Base-by-base conservation (phyloP, 1,140 invertebrate genomes). In the Bactericera cockerelli region DNA sequence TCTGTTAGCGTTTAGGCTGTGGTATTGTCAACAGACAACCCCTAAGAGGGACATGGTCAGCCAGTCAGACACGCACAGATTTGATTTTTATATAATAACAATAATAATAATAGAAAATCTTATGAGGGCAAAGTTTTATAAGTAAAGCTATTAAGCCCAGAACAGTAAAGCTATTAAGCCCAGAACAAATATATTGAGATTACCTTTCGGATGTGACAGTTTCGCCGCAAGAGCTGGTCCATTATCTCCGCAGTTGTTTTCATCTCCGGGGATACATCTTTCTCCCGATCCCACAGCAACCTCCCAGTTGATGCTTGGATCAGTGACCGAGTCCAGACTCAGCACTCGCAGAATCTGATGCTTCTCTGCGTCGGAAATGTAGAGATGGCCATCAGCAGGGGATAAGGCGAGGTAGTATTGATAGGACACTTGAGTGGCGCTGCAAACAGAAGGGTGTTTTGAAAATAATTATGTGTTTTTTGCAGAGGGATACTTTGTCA, bases 391-490 rank as follows among this genome's bases (percentile, higher is more conserved):
- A 71, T 97, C 92, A 6, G 92, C 89, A 36, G 93, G 93, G 14
- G 92, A 96, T 33, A 97, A 86, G 26, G 89, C 90, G 65, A 98
- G 77, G 71, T 93, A 94, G 67, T 97, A 97, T 69, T 95, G 87
- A 72, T 95, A 93, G 22, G 90, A 88, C 2, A 93, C 88, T 77
- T 93, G 89, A 0, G 89, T 92, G 13, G 88, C 83, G 69, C 88
- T 91, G 71, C 42, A 79, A 79, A 62, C 63, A 59, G 63, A 62
- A 67, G 65, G 24, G 38, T n/a, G n/a, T n/a, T n/a, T n/a, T n/a
- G n/a, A n/a, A 31, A 2, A 22, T 61, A 19, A 59, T 19, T 33
- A 59, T 25, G 22, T 33, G 19, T 42, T 2, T n/a, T n/a, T n/a
- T n/a, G n/a, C n/a, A n/a, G n/a, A n/a, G n/a, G n/a, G n/a, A n/a